Evolutionary conservation across 2,113 vertebrate genomes (phyloP).

Genomic region (Mustela nigripes): DNA sequence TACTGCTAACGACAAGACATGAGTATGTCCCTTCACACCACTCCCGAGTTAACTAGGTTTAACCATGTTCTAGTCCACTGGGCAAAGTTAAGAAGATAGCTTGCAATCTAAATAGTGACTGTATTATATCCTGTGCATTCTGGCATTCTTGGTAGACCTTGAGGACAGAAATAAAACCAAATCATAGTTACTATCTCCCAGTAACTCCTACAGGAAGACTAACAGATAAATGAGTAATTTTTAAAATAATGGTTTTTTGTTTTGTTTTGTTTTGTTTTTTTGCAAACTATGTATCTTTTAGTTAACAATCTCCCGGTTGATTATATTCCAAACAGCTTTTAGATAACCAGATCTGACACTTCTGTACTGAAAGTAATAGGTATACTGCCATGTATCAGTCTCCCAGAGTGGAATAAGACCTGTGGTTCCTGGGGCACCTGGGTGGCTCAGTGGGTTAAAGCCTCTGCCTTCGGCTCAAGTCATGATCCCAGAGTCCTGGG

Average conservation of each 20-base stretch:
- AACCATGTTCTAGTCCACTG: neutral
- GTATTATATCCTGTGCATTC: neutral
- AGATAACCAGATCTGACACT: constrained; percentile 94
- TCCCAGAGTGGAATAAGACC: constrained; percentile 93
- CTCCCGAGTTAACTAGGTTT: neutral
- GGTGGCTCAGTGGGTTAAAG: too few relatives aligned
- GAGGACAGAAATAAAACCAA: neutral
- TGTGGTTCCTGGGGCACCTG: constrained; percentile 80
- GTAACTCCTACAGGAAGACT: neutral
- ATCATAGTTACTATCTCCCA: neutral
- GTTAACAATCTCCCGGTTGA: constrained; percentile 94
- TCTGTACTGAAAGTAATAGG: constrained; percentile 95
- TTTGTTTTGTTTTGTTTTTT: constrained; percentile 82
- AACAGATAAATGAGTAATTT: neutral
- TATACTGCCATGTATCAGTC: constrained; percentile 93
- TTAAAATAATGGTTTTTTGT: constrained; percentile 66
- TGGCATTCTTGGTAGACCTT: neutral
- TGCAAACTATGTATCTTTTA: constrained; percentile 90
- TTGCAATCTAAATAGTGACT: neutral
- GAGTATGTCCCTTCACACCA: neutral
- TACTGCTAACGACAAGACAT: neutral
- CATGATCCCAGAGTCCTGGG: too few relatives aligned
- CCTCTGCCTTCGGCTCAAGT: too few relatives aligned
- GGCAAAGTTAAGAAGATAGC: neutral
- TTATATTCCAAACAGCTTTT: constrained; percentile 94